Evolutionary conservation across 2,888 invertebrate species (phyloP), one percentile per base, ranked within the genome.

Genomic region (Tenthredo notha): DNA sequence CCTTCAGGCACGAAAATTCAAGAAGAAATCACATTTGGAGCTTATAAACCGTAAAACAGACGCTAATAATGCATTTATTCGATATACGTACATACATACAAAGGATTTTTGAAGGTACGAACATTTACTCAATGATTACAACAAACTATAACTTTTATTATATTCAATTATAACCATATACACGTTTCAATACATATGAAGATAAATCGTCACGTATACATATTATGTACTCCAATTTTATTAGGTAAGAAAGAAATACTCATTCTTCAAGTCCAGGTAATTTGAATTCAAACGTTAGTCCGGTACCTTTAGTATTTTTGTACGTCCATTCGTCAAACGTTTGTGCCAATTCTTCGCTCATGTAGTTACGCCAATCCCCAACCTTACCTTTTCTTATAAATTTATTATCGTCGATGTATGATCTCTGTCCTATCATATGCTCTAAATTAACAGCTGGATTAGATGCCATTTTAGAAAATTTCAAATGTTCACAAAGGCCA

Each of bases 381-480:
- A 97, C 96, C 91, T 96, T 95, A 0, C 98, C 98, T 92, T 97
- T 97, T 21, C 97, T 94, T 86, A 97, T 96, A 89, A 97, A 97
- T 89, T 95, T 61, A 25, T 25, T 95, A 0, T 94, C 89, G 50
- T 95, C 92, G 0, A 95, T 94, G 70, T 95, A 94, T 29, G 94
- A 94, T 37, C 94, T 95, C 0, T 95, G 94, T 85, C 94, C 94
- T 12, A 97, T 92, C 61, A 97, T 93, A 2, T 95, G 94, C 86
- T 97, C 96, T 89, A 97, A 92, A 90, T 98, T 98, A 0, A 97
- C 96, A 1, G 96, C 96, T 37, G 96, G 95, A 92, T 98, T 98
- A 0, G 95, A 94, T 90, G 96, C 96, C 98, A 98, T 98, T 88
- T 95, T 96, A 82, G 96, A 95, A 92, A 98, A 98, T 75, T 96